phyloP scores from a whole-genome alignment of 2,797 vertebrate species.

The Gymnocypris eckloni region DNA sequence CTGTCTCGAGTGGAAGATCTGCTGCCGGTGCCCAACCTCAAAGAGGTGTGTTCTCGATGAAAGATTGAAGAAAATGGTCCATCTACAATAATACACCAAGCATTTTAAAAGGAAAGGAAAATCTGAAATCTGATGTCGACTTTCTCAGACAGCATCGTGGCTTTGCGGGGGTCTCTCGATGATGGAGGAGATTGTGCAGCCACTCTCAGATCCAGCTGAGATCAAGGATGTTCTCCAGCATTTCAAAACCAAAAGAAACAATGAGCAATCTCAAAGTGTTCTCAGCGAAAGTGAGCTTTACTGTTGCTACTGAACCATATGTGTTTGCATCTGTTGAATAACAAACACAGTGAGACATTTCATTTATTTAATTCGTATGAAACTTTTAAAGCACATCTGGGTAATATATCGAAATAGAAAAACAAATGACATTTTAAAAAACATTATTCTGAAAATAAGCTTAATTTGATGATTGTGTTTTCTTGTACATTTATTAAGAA shows the following conservation, averaged over 20 bases:
- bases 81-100: neutral
- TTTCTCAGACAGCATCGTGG: slow-evolving; percentile 73
- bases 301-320: neutral
- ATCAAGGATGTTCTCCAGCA: slow-evolving; percentile 71
- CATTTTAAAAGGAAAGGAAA: neutral
- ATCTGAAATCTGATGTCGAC: neutral
- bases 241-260: slow-evolving; percentile 69
- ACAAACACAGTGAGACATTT: neutral
- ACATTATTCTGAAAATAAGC: neutral
- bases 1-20: slow-evolving; percentile 78
- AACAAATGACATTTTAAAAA: too few species aligned
- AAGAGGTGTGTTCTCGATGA: slow-evolving; percentile 74
- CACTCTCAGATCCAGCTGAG: slow-evolving; percentile 69
- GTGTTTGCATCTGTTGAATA: neutral
- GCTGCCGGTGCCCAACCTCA: slow-evolving; percentile 75
- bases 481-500: too few species aligned
- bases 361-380: neutral
- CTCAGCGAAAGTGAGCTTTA: slow-evolving; percentile 31
- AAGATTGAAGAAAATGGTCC: slow-evolving; percentile 1
- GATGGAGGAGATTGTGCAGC: slow-evolving; percentile 70
- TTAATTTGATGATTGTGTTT: neutral
- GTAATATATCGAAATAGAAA: neutral
- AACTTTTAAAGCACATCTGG: neutral
- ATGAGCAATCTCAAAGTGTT: slow-evolving; percentile 51
- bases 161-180: slow-evolving; percentile 66